Evolutionary conservation across 2,888 invertebrate genomes (phyloP), one percentile per base, ranked within the genome.

Genomic region (Napeogenes inachia): DNA sequence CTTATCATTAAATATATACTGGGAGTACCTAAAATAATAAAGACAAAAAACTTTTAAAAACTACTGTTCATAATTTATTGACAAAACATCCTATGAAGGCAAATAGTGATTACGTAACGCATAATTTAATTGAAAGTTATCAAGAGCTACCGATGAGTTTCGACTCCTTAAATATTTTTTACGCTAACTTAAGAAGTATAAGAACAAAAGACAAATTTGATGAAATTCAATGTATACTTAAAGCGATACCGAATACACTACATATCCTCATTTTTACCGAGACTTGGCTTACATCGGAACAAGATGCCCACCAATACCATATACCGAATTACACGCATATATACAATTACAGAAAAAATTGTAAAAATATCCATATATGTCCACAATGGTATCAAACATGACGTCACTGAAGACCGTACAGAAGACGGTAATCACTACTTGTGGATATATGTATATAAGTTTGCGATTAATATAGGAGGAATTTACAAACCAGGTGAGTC

Each of bases 1-100:
- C 57, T 72, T 2, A 68, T 55, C 33, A 73, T 74, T 4, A 75
- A 75, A 64, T 75, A 73, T 46, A 56, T 71, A 5, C 71, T 71
- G 57, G 73, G 71, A 13, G 64, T 56, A 46, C 75, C 73, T 0
- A 66, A 50, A 13, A 71, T 67, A 10, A 54, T 61, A 30, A 61
- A 55, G 13, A 32, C 54, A 61, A 67, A 61, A 61, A 62, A 56
- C 57, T n/a, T 57, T 42, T 45, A 59, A 45, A 38, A 13, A 62
- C 45, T 32, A 42, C 56, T 38, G 21, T 42, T 38, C 53, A 57
- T 5, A 35, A 42, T 42, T 12, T 10, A 42, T 42, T 42, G 5
- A 50, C 50, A 53, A 45, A 57, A 35, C 4, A 13, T 33, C n/a
- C 38, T 13, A 60, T 21, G 21, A 21, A 21, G 21, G 21, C 21